Evolutionary conservation across 1,140 invertebrate species (phyloP), one percentile per base, ranked within the genome.

Genomic region (Lepidurus packardi): DNA sequence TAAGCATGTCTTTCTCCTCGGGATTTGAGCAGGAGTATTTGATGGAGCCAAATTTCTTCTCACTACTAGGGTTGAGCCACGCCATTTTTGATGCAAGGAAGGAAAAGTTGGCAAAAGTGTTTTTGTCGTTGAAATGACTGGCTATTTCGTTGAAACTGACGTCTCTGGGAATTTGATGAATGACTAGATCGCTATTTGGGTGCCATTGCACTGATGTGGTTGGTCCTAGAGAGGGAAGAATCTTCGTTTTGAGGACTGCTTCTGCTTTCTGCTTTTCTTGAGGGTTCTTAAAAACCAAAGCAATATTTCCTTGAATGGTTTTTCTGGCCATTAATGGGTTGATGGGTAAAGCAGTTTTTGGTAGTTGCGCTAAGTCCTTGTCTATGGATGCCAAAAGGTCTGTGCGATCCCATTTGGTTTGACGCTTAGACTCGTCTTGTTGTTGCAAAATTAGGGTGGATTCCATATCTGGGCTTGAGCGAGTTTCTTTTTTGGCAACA

Each of bases 111-210:
- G 42, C 24, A 1, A 11, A 21, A 24, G 24, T 41, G 1, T 74
- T 74, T 74, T 74, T 74, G 10, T 74, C 74, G 74, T 13, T 74
- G 74, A 74, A 41, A 25, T 74, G 74, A 41, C 10, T 74, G 10
- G 42, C 24, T 10, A 74, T 74, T 24, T 74, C 74, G 74, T 10
- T 41, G 10, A 74, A 25, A 1, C 2, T 10, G 24, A 25, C 74
- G 24, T 21, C 74, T 74, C 42, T 74, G 13, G 74, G 74, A 41
- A 74, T 24, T 74, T 21, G 74, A 41, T 74, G 74, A 21, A 74
- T 21, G 74, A 74, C 74, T 10, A 74, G 1, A 13, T 74, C 74
- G 10, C 2, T 13, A 21, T 74, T 74, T 10, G 74, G 13, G 13
- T 41, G 24, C 42, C 24, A 41, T 3, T 11, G 74, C 1, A 74